Base-by-base conservation (phyloP, 2,888 invertebrate species). In the Exephanes ischioxanthus region DNA sequence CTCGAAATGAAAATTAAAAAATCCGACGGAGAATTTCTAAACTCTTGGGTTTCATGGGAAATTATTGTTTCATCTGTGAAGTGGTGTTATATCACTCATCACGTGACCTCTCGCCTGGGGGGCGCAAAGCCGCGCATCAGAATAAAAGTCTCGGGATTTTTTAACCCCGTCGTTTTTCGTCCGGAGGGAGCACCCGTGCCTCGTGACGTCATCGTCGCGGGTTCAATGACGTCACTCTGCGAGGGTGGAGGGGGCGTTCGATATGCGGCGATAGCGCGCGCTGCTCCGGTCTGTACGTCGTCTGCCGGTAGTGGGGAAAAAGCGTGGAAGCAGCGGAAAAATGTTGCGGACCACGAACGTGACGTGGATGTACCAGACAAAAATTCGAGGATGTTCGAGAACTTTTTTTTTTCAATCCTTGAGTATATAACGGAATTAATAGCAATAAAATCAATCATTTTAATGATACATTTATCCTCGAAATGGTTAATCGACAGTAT, bases 151-250 rank as follows among this genome's bases (percentile, higher is more conserved):
- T 67, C 41, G 19, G 19, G 61, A 22, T 61, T 48, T 45, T 68
- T 22, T 3, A 22, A 1, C 4, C 14, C 26, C 45, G 14, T 68
- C 26, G 68, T 14, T 48, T 45, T 68, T 68, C 45, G 3, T 41
- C 61, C 22, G 66, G n/a, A 80, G 70, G 90, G 90, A 90, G 90
- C 83, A 80, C 84, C 90, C 6, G 89, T 90, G 90, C 72, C 45
- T 33, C 84, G 86, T 91, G 92, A 92, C 93, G 93, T 93, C 92
- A 92, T 89, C 83, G 88, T 51, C 79, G 63, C 90, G 88, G 88
- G 89, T 91, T 91, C 90, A 89, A 88, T 93, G 93, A 93, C 93
- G 93, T 93, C 93, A 93, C 93, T 92, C 78, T 16, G 67, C 2
- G 77, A 55, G 84, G 72, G 67, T 33, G 68, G 80, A 55, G 53